Evolutionary conservation across 2,113 vertebrate species (phyloP), one percentile per base, ranked within the genome.

Genomic region (Nycticorax nycticorax): DNA sequence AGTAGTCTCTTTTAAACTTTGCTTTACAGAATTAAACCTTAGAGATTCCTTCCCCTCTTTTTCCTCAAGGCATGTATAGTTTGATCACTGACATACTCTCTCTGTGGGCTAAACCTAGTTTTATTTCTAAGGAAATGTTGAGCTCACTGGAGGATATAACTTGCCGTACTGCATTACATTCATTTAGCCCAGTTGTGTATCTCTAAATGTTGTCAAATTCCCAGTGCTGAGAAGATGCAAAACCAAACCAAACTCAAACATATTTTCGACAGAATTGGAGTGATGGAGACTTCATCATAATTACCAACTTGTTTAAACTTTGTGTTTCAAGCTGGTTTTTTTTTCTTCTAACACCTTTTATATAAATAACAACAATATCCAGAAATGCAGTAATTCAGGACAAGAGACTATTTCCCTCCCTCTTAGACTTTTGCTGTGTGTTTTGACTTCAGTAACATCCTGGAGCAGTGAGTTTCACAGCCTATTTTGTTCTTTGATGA

Each of bases 11-110:
- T 84, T 89, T 74, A 93, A 96, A 91, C 66, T 94, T 79, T 82
- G 48, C 89, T 95, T 96, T 92, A 93, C 68, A 83, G 41, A 95
- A 93, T 95, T 93, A 92, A 96, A 92, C 94, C 96, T 83, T 71
- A 93, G 95, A 95, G 93, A 94, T 53, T 93, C 67, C 45, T 89
- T 75, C 80, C 47, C 21, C 52, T 64, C 19, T n/a, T 94, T 94
- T 96, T 95, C 95, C 92, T 93, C 32, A 35, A 94, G 93, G 88
- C 93, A 80, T 76, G 16, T 92, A n/a, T 30, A 69, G 90, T 94
- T 96, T 97, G 94, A 97, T 96, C 95, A 96, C 71, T 95, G 93
- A 83, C 85, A 55, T 85, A n/a, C 37, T 85, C 71, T 97, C 95
- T 94, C 94, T 90, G 87, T 85, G 78, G 95, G 78, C 93, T 91